A percentile compares a stretch with the other conserved stretches of the same genome.
Conservation (phyloP, 2,797 vertebrate genomes). For the Carapus acus region DNA sequence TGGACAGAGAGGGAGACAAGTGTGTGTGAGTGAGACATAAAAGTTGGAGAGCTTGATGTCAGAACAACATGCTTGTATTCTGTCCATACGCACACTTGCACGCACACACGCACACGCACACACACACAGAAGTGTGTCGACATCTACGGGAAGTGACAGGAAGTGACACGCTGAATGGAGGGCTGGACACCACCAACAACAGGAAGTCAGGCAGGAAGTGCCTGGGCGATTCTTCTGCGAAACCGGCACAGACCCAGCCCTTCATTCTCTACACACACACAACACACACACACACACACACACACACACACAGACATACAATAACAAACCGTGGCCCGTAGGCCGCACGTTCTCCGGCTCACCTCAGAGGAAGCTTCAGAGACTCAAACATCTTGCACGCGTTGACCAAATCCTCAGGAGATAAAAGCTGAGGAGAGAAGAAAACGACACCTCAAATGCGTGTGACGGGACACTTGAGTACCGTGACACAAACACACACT, state of each 20-base stretch:
- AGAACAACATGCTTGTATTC: too few species aligned
- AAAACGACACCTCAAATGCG: background rate
- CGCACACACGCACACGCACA: too few species aligned
- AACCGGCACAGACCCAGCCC: conserved; percentile 36
- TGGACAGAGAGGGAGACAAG: background rate
- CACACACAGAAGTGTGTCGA: too few species aligned
- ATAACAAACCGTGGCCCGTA: conserved; percentile 31
- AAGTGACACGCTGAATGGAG: conserved; percentile 55
- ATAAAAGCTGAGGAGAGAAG: conserved; percentile 77
- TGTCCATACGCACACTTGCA: too few species aligned
- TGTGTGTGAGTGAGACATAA: too few species aligned
- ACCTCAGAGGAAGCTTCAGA: conserved; percentile 89
- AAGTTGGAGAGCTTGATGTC: too few species aligned
- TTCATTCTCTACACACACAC: conserved; percentile 34
- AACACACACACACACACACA: conserved; percentile 9
- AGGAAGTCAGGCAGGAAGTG: conserved; percentile 77
- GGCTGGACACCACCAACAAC: conserved; percentile 68
- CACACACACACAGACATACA: background rate
- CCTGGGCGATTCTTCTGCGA: conserved; percentile 53
- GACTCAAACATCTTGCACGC: conserved; percentile 94
- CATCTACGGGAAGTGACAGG: conserved; percentile 59
- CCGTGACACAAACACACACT: too few species aligned
- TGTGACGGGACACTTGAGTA: too few species aligned
- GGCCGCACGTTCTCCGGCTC: too few species aligned
- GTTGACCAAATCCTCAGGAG: conserved; percentile 95